Percentiles rank a stretch among this genome's conserved stretches.
Evolutionary conservation across 2,888 invertebrate genomes (phyloP).

Genomic region (Hedya salicella): DNA sequence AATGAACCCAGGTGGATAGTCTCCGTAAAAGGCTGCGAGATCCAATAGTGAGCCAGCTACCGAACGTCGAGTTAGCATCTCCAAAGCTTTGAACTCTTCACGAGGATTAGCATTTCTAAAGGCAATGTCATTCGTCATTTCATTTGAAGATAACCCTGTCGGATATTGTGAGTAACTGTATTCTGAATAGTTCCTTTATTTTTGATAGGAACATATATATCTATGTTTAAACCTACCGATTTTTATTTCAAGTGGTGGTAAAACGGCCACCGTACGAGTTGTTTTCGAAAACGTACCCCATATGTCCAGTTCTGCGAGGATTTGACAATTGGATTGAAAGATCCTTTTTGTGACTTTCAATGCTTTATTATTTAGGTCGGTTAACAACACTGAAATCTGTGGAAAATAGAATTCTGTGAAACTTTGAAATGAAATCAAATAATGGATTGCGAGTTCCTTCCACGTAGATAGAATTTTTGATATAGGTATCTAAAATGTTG

Average conservation of each 20-base stretch:
- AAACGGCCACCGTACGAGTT: neutral
- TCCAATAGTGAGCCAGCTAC: constrained; percentile 1
- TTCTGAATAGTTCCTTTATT: neutral
- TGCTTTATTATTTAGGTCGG: neutral
- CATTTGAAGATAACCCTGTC: neutral
- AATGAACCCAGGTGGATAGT: constrained; percentile 48
- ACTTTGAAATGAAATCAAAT: neutral
- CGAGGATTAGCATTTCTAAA: neutral
- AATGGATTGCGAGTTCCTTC: neutral
- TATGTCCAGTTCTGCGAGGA: neutral
- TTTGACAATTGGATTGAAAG: neutral
- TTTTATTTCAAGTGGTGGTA: neutral
- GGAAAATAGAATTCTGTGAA: neutral
- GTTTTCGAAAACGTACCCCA: neutral
- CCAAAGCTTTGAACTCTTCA: neutral
- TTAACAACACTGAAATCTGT: neutral
- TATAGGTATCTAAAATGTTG: neutral
- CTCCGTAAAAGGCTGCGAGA: neutral
- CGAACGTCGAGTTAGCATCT: neutral
- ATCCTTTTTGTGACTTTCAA: neutral
- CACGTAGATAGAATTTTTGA: neutral
- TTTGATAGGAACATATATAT: neutral
- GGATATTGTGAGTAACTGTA: neutral
- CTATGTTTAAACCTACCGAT: neutral
- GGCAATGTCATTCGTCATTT: neutral